These are phyloP conservation scores for Aphidoletes aphidimyza DNA, from an alignment of 2,888 invertebrate species.

Conservation along the genomic window DNA sequence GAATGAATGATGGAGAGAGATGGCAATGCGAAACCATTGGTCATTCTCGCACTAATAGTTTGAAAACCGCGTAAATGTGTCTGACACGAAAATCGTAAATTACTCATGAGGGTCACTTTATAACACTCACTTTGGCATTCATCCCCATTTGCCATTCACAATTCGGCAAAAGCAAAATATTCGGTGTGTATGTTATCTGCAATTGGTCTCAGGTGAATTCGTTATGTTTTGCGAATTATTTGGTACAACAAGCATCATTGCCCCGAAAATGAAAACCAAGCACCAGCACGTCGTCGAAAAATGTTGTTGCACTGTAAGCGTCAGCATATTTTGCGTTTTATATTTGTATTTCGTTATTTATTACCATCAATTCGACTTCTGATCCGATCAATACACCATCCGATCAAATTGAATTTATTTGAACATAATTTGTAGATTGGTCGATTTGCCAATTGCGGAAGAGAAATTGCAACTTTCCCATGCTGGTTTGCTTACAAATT, in stretches of 20 bases:
- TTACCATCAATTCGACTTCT: too few relatives aligned
- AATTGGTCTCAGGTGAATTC: constrained; percentile 52
- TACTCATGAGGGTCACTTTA: constrained; percentile 53
- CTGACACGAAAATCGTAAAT: constrained; percentile 54
- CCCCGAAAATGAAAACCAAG: too few relatives aligned
- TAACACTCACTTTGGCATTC: constrained; percentile 2
- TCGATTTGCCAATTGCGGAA: too few relatives aligned
- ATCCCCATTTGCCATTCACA: neutral
- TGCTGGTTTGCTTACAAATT: too few relatives aligned
- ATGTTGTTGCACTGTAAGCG: constrained; percentile 30
- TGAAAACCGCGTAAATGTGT: constrained; percentile 43
- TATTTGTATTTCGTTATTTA: too few relatives aligned
- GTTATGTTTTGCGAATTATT: constrained; percentile 29
- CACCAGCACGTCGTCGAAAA: neutral
- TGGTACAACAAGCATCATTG: neutral
- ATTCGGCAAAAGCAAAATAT: neutral
- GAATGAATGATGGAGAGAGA: too few relatives aligned
- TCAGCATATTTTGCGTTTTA: neutral
- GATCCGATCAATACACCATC: too few relatives aligned
- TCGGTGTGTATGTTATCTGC: neutral
- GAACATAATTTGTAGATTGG: too few relatives aligned
- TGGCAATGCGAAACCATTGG: neutral
- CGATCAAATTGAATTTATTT: too few relatives aligned
- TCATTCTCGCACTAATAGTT: neutral
- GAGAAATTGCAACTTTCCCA: too few relatives aligned